Evolutionary conservation across 2,888 invertebrate species (phyloP), one percentile per base, ranked within the genome.

Genomic region (Diogma glabrata): DNA sequence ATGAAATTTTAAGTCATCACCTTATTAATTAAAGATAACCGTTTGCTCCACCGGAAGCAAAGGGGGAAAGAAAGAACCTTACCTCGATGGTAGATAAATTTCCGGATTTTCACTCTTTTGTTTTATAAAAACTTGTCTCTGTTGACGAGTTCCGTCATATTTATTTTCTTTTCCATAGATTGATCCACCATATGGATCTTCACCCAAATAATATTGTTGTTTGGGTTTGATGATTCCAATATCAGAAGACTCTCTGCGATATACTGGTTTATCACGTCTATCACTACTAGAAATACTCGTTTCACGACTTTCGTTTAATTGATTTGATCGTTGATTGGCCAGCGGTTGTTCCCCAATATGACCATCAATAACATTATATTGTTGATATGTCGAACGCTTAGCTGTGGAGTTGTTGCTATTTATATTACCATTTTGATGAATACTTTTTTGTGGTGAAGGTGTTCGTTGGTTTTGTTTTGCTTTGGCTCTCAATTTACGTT

Each of bases 91-190:
- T 63, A 65, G 75, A 46, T 57, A 58, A 49, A 54, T 53, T 51
- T 60, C 59, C 33, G 56, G 56, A 69, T 60, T 60, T 47, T 60
- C 61, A 9, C 58, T 54, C 63, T 57, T 57, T 55, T 48, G 56
- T 52, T 30, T 57, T 52, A 50, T 17, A 24, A 38, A 45, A 19
- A 43, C 46, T 59, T 58, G 9, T 53, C 55, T 10, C 60, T 75
- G 72, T 54, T 79, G 71, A 68, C 75, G 76, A 16, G 73, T 75
- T 63, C 81, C 79, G 68, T 83, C 84, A 72, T 88, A 87, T 65
- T 87, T 85, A 69, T 86, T 86, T 70, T 88, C 88, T 61, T 85
- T 79, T 55, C 88, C 87, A 68, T 86, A 88, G 64, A 87, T 84
- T 69, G 84, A 85, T 20, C 82, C 81, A 52, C 82, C 84, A 67